These are phyloP conservation scores for Petrolisthes manimaculis DNA, from an alignment of 2,888 invertebrate genomes.

Conservation along the genomic window DNA sequence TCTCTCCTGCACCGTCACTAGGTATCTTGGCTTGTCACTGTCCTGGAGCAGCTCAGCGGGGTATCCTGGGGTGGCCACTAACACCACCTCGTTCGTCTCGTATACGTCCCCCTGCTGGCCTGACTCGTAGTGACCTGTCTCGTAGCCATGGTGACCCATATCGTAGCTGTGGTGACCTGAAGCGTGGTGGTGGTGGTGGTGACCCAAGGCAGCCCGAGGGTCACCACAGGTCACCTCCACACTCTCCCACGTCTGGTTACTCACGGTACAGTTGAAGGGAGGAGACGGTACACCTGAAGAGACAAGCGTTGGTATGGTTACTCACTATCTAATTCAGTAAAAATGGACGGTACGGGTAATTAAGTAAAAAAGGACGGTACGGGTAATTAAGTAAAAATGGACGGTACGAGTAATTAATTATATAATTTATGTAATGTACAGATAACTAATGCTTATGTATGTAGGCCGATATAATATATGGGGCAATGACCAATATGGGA, in stretches of 20 bases:
- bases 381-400: too few relatives aligned
- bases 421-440: not conserved
- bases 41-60: slow-evolving; percentile 46
- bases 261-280: slow-evolving; percentile 61
- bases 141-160: not conserved
- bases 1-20: slow-evolving; percentile 60
- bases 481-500: too few relatives aligned
- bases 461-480: not conserved
- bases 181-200: not conserved
- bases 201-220: slow-evolving; percentile 17
- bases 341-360: not conserved
- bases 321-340: too few relatives aligned
- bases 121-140: not conserved
- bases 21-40: slow-evolving; percentile 52
- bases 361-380: too few relatives aligned
- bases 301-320: too few relatives aligned
- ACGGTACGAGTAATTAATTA: not conserved
- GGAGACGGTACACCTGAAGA: slow-evolving; percentile 56
- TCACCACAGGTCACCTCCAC: slow-evolving; percentile 62
- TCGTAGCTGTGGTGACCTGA: not conserved
- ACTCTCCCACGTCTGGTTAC: slow-evolving; percentile 65
- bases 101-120: slow-evolving; percentile 25
- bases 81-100: not conserved
- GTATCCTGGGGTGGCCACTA: slow-evolving; percentile 12
- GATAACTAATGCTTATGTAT: not conserved